These are phyloP conservation scores for Teleogryllus occipitalis DNA, from an alignment of 1,140 invertebrate genomes.

Conservation along the genomic window DNA sequence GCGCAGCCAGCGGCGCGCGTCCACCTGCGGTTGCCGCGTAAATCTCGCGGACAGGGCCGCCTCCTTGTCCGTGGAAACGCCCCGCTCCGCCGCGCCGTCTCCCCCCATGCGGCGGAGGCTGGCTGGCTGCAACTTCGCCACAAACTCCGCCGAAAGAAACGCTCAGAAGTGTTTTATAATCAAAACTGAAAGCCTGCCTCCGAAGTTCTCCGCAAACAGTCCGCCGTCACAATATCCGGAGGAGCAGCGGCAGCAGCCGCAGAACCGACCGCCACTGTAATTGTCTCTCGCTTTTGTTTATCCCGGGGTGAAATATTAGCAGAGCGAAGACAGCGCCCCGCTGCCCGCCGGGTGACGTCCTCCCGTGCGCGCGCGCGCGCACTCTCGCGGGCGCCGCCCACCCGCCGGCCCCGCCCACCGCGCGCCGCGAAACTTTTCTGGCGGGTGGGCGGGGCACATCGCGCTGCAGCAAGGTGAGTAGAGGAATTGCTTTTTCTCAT, in stretches of 20 bases:
- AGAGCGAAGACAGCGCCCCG: not conserved
- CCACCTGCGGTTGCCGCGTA: not conserved
- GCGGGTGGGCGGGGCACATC: too few species aligned
- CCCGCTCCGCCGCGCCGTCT: too few species aligned
- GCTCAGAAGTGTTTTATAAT: not conserved
- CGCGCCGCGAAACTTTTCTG: too few species aligned
- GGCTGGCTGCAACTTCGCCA: not conserved
- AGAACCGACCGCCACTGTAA: not conserved
- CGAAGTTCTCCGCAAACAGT: not conserved
- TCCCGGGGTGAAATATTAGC: constrained; percentile 1
- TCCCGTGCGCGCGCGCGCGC: not conserved
- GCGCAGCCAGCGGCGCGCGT: not conserved
- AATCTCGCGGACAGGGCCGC: too few species aligned
- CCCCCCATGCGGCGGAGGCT: too few species aligned
- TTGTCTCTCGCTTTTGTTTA: not conserved
- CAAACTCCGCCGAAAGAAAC: not conserved
- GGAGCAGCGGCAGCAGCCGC: too few species aligned
- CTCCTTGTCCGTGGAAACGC: too few species aligned
- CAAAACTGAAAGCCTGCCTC: not conserved
- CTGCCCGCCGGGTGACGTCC: not conserved
- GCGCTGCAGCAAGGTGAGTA: too few species aligned
- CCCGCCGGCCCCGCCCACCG: too few species aligned
- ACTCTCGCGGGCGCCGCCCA: too few species aligned
- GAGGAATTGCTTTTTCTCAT: too few species aligned
- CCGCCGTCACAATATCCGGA: not conserved